Percentiles rank a stretch among this genome's conserved stretches.
Conservation (phyloP, 1,140 invertebrate genomes). For the Cydia strobilella region DNA sequence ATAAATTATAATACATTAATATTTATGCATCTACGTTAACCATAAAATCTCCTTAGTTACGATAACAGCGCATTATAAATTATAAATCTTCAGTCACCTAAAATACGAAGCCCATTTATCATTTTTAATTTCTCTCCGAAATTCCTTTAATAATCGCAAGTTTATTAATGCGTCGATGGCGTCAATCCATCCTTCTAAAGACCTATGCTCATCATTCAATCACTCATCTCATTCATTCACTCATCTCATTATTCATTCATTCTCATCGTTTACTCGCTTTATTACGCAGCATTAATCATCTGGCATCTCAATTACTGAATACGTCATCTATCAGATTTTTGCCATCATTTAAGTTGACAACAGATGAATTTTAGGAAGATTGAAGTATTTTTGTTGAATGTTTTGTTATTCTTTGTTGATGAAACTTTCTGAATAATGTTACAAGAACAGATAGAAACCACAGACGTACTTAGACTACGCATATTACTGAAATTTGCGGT, state of each 20-base stretch:
- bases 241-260: conserved; percentile 19
- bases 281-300: conserved; percentile 17
- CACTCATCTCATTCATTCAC: conserved; percentile 16
- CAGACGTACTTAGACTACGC: too few relatives aligned
- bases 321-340: conserved; percentile 3
- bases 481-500: too few relatives aligned
- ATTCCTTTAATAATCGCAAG: background rate
- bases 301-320: conserved; percentile 22
- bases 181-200: background rate
- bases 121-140: background rate
- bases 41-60: too few relatives aligned
- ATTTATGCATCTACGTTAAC: too few relatives aligned
- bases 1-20: too few relatives aligned
- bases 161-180: conserved; percentile 5
- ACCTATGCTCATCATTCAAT: conserved; percentile 13
- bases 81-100: too few relatives aligned
- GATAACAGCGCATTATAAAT: too few relatives aligned
- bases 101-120: background rate
- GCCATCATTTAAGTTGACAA: background rate
- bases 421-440: too few relatives aligned
- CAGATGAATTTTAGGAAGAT: too few relatives aligned
- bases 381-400: too few relatives aligned
- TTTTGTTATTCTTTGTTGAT: too few relatives aligned
- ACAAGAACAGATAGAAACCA: too few relatives aligned
- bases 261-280: conserved; percentile 6